Evolutionary conservation across 2,113 vertebrate species (phyloP).

Genomic region (Deroptyus accipitrinus): DNA sequence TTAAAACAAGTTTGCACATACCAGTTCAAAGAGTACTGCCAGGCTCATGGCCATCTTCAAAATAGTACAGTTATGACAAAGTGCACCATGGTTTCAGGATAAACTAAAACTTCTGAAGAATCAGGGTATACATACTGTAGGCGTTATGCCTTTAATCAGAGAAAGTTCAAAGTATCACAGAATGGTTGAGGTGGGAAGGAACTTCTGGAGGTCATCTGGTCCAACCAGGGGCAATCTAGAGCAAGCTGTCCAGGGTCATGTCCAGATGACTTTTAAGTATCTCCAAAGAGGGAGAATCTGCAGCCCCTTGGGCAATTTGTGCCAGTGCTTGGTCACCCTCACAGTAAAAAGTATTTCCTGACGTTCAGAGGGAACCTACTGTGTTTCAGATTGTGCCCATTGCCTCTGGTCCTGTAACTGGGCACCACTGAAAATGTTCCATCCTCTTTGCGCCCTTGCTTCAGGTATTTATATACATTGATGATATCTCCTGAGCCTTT

Average conservation of each 20-base stretch:
- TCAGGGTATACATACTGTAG: background rate
- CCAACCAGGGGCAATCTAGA: background rate
- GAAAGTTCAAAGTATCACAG: background rate
- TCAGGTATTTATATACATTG: background rate
- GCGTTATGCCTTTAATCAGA: background rate
- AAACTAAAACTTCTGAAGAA: background rate
- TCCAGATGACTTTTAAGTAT: background rate
- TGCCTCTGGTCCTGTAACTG: background rate
- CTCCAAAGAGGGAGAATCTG: background rate
- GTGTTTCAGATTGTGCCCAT: background rate
- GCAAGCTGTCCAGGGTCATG: rapidly evolving
- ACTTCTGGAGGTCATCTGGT: background rate
- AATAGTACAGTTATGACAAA: background rate
- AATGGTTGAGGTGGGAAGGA: background rate
- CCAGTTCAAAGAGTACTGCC: background rate
- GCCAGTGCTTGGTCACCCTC: rapidly evolving
- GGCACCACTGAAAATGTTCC: background rate
- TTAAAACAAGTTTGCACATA: background rate
- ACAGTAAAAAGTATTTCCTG: background rate
- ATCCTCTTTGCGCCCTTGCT: background rate
- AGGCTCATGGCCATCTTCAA: background rate
- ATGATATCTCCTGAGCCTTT: background rate
- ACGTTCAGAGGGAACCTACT: background rate
- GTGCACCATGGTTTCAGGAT: background rate
- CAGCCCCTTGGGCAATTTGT: background rate